Conservation (phyloP, 1,140 invertebrate species). For the Archivesica marissinica region DNA sequence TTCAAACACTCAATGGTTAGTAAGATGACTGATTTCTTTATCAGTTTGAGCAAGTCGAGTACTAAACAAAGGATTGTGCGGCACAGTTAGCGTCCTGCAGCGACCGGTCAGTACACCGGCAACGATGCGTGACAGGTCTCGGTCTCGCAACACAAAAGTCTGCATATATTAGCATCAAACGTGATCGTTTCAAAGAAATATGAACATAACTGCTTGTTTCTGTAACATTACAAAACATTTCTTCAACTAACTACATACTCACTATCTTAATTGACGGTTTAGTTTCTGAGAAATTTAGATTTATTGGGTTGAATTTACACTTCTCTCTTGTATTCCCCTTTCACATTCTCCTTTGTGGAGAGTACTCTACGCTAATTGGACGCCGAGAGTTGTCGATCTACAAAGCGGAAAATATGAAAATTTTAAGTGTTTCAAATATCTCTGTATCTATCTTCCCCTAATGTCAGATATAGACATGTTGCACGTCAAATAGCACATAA, state of each 20-base stretch:
- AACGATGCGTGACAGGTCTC: slow-evolving; percentile 45
- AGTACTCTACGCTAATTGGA: slow-evolving; percentile 20
- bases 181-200: background rate
- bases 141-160: slow-evolving; percentile 37
- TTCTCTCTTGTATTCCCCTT: slow-evolving; percentile 39
- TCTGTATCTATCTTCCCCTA: too few relatives aligned
- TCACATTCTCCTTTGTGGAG: slow-evolving; percentile 18
- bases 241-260: background rate
- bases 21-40: background rate
- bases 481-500: too few relatives aligned
- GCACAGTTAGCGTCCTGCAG: slow-evolving; percentile 36
- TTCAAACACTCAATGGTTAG: background rate
- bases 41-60: background rate
- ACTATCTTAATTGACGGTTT: background rate
- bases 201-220: background rate
- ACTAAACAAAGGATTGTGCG: slow-evolving; percentile 23
- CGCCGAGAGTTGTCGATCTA: slow-evolving; percentile 11
- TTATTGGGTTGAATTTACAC: slow-evolving; percentile 41
- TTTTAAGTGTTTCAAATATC: too few relatives aligned
- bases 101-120: slow-evolving; percentile 40
- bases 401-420: slow-evolving; percentile 11
- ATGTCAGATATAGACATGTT: too few relatives aligned
- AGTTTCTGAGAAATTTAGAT: slow-evolving; percentile 18
- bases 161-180: slow-evolving; percentile 46
- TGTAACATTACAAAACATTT: background rate